phyloP scores from a whole-genome alignment of 2,113 vertebrate species.

The Sceloporus tristichus region DNA sequence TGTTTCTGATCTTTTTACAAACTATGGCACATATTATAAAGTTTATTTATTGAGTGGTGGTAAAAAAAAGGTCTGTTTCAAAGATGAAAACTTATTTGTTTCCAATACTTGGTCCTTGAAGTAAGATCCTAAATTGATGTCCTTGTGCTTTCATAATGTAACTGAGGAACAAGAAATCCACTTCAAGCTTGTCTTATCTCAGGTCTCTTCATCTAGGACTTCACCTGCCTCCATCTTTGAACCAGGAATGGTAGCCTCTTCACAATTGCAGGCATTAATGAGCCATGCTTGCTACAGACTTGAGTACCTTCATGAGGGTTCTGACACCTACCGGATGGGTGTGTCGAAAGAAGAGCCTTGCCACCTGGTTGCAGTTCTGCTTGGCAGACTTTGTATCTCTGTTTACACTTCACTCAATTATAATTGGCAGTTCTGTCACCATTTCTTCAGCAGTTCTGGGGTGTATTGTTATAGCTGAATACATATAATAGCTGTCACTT shows the following conservation, averaged over 20 bases:
- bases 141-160: not conserved
- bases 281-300: slow-evolving; percentile 12
- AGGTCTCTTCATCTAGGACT: not conserved
- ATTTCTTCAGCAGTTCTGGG: slow-evolving; percentile 70
- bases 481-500: slow-evolving; percentile 75
- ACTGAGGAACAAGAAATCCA: not conserved
- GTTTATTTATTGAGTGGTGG: not conserved
- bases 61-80: not conserved
- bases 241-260: not conserved
- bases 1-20: not conserved
- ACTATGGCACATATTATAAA: not conserved
- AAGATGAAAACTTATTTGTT: not conserved
- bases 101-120: not conserved
- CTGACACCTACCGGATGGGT: slow-evolving; percentile 13
- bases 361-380: slow-evolving; percentile 58
- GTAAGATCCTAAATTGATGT: not conserved
- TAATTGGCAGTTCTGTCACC: slow-evolving; percentile 78
- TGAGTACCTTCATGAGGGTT: slow-evolving; percentile 4
- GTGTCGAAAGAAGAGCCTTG: slow-evolving; percentile 34
- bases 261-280: not conserved
- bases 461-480: slow-evolving; percentile 76
- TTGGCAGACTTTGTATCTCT: slow-evolving; percentile 69
- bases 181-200: not conserved
- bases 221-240: not conserved
- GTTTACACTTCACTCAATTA: slow-evolving; percentile 68